These are phyloP conservation scores for Merluccius polli DNA, from an alignment of 2,797 vertebrate species.

Conservation along the genomic window DNA sequence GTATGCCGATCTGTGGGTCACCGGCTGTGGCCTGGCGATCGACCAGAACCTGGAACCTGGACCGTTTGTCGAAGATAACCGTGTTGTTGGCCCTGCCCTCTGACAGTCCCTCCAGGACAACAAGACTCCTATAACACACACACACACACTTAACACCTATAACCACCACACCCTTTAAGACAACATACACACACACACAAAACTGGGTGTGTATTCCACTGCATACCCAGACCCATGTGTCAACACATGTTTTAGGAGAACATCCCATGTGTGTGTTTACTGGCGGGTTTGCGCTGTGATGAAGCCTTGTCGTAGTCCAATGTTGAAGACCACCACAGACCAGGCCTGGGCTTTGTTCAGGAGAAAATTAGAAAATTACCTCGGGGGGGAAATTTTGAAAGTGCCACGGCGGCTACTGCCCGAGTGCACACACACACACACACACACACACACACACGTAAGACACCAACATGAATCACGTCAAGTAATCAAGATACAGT, in stretches of 20 bases:
- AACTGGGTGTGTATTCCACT: no score
- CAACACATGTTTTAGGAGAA: no score
- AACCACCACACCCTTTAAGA: not conserved
- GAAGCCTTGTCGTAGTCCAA: not conserved
- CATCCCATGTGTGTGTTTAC: not conserved
- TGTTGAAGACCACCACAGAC: not conserved
- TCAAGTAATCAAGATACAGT: no score
- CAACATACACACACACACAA: not conserved
- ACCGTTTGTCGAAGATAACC: not conserved
- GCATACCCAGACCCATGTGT: no score
- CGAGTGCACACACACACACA: no score
- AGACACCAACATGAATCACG: no score
- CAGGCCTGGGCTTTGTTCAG: not conserved
- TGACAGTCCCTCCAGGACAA: not conserved
- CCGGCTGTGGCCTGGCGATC: not conserved
- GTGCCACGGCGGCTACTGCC: no score
- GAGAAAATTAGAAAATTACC: no score
- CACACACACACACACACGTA: no score
- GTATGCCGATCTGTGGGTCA: not conserved
- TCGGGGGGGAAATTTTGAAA: no score
- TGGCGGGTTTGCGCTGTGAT: not conserved
- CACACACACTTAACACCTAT: not conserved
- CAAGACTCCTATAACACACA: not conserved
- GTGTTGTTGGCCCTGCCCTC: no score
- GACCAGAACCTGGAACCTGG: not conserved